Base-by-base conservation (phyloP, 1,140 invertebrate genomes). In the Dreissena rostriformis region DNA sequence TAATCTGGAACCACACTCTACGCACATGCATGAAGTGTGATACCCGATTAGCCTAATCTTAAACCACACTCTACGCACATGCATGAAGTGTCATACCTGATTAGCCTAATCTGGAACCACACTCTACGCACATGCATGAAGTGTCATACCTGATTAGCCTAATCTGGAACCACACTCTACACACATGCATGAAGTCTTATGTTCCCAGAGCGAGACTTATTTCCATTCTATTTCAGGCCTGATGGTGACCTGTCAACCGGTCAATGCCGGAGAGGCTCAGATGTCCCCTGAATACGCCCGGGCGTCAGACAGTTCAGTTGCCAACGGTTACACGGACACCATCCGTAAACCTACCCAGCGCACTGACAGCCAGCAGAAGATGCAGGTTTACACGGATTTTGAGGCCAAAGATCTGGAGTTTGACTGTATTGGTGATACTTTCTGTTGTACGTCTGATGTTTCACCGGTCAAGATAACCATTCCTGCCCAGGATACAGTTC, bases 221-320 rank as follows among this genome's bases (percentile, higher is more conserved):
- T 39, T 39, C 39, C 39, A 39, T 39, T 81, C 51, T 57, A 65
- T 70, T 80, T 51, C 2, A 91, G 91, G 90, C 26, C 80, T 91
- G 84, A 87, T 90, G 65, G 91, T 91, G 1, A 85, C 91, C 78
- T 91, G 91, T 81, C 90, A 89, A 66, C 91, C 91, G 2, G 91
- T 91, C 24, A 86, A 71, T 73, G 79, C 52, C 5, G 84, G 80
- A 29, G 87, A 88, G 49, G 78, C 76, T 17, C 76, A 65, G 15
- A n/a, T 61, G 65, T 65, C 15, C 39, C 71, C 80, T 28, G 66
- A 75, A 11, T 79, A 67, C 53, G 70, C 81, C 26, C 19, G 76
- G 28, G 63, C 87, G 66, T 51, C 75, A n/a, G 74, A 88, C 67
- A 61, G 77, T 52, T 82, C 86, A 51, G 70, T 63, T 72, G 68